Evolutionary conservation across 2,113 vertebrate species (phyloP).

Genomic region (Hippocampus guttulatus): DNA sequence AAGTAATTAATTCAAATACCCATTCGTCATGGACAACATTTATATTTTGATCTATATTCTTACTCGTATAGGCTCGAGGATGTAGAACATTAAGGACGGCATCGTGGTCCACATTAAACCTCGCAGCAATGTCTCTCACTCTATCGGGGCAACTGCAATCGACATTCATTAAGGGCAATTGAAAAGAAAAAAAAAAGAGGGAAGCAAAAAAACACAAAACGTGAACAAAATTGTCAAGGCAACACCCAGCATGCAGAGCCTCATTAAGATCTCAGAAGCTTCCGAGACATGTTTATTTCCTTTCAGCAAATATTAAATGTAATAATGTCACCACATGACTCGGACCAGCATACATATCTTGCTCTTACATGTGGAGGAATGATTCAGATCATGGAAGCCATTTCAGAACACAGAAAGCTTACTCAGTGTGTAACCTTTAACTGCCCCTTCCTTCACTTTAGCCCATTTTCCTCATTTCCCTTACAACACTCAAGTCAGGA

Average conservation of each 20-base stretch:
- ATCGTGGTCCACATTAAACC: no score
- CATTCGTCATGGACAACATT: no score
- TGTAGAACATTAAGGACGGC: no score
- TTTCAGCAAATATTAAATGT: neutral
- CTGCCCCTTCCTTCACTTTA: conserved; percentile 1
- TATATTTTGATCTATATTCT: no score
- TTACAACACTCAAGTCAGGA: conserved; percentile 38
- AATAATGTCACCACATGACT: neutral
- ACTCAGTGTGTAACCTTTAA: conserved; percentile 16
- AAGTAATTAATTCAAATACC: no score
- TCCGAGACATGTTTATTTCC: conserved; percentile 6
- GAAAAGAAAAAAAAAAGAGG: no score
- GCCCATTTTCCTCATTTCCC: conserved; percentile 14
- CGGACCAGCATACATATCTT: conserved; percentile 1
- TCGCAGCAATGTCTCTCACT: no score
- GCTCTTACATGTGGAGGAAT: neutral
- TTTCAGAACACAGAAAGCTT: conserved; percentile 30
- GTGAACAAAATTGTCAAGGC: neutral
- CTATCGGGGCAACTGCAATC: no score
- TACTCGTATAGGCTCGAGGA: no score
- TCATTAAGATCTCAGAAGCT: neutral
- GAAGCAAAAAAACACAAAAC: no score
- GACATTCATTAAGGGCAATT: no score
- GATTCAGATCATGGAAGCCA: conserved; percentile 1
- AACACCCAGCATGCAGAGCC: neutral